Evolutionary conservation across 2,797 vertebrate species (phyloP).

Genomic region (Hyperoplus lanceolatus): DNA sequence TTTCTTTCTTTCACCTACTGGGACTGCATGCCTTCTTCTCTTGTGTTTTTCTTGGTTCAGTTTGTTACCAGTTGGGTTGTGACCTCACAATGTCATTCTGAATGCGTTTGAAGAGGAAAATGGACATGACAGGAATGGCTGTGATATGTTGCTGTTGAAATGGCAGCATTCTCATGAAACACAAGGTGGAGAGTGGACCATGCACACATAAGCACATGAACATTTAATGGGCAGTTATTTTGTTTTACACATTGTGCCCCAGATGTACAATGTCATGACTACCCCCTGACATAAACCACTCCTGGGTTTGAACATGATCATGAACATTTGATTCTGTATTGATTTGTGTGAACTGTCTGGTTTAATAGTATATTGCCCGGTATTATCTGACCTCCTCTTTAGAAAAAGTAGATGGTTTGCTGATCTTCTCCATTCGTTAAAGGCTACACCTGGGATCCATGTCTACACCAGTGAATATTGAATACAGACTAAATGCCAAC

Average conservation of each 20-base stretch:
- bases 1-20: conserved; percentile 39
- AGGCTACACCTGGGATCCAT: neutral
- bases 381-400: neutral
- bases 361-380: neutral
- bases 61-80: conserved; percentile 15
- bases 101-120: conserved; percentile 36
- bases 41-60: neutral
- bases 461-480: neutral
- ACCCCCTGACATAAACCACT: neutral
- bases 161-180: neutral
- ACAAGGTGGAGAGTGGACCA: neutral
- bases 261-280: neutral
- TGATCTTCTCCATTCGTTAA: neutral
- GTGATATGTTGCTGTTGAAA: neutral
- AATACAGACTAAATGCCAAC: neutral
- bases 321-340: neutral
- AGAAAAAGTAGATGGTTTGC: neutral
- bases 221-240: neutral
- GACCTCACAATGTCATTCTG: conserved; percentile 33
- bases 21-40: conserved; percentile 25
- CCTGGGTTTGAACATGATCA: no score
- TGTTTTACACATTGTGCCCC: neutral
- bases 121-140: conserved; percentile 1
- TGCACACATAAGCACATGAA: neutral
- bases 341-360: neutral